phyloP scores from a whole-genome alignment of 1,140 invertebrate genomes.

The Centruroides vittatus region DNA sequence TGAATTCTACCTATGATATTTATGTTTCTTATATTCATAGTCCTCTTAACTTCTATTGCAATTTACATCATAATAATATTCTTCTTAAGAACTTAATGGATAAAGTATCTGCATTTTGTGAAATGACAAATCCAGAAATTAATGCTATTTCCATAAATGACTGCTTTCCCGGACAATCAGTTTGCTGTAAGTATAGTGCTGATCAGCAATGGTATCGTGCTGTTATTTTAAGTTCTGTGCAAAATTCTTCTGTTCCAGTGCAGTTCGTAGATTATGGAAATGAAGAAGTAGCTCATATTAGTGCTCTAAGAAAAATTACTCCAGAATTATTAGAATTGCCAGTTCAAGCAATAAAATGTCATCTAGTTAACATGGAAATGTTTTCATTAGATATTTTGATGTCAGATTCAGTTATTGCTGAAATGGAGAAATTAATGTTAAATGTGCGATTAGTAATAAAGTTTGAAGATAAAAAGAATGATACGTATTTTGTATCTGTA shows the following conservation, averaged over 20 bases:
- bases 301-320: conserved; percentile 25
- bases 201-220: conserved; percentile 53
- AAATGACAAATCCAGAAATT: too few relatives aligned
- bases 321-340: conserved; percentile 43
- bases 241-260: conserved; percentile 42
- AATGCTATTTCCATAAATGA: conserved; percentile 11
- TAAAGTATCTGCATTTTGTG: too few relatives aligned
- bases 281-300: conserved; percentile 37
- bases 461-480: too few relatives aligned
- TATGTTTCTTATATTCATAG: conserved; percentile 7
- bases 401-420: neutral
- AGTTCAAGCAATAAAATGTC: conserved; percentile 59
- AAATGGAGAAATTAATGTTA: too few relatives aligned
- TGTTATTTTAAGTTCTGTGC: neutral
- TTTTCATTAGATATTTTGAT: neutral
- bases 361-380: conserved; percentile 39
- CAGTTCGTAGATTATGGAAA: conserved; percentile 63
- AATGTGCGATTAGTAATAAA: too few relatives aligned
- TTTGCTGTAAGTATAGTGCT: conserved; percentile 51
- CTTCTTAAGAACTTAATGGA: conserved; percentile 19
- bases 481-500: too few relatives aligned
- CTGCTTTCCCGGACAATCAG: conserved; percentile 40
- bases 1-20: conserved; percentile 3
- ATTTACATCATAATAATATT: neutral
- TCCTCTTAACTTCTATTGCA: conserved; percentile 18